Base-by-base conservation (phyloP, 1,140 invertebrate genomes). In the Orchesella cincta region DNA sequence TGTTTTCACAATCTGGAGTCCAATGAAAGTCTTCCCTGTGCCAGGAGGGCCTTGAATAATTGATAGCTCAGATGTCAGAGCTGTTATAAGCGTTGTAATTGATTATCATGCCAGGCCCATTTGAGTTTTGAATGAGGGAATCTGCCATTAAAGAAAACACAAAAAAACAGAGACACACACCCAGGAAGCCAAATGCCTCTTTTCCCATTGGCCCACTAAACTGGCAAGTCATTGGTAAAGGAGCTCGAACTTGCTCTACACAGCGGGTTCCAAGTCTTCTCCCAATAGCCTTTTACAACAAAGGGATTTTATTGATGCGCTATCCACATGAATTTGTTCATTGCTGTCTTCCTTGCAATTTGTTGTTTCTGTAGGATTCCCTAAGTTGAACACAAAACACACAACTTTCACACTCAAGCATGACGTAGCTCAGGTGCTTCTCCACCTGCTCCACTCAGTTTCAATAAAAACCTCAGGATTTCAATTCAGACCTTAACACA, bases 41-140 rank as follows among this genome's bases (percentile, higher is more conserved):
- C 93, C 93, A 0, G 93, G 93, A 12, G 91, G 90, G 0, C 91
- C 91, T 87, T 95, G 94, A 78, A 95, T 94, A 0, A 95, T 85
- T 1, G 89, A 86, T 80, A 92, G 89, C 82, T 92, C 88, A 64
- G 87, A 86, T 0, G 86, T 88, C n/a, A 92, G 80, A 0, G 90
- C 89, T 31, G 88, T 84, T 78, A 85, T 84, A 78, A 88, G 89
- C 0, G 91, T 91, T 82, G 82, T 52, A 85, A 85, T 83, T 93
- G 91, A 67, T 87, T 87, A 46, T 86, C 81, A 83, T 91, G n/a
- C 88, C 16, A 91, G 85, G 20, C 83, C 80, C 1, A 89, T 46
- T 23, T 86, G 67, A n/a, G 85, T 79, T 46, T 79, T 74, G 8
- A 57, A 18, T 14, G 78, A 73, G 0, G 88, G 88, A 87, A 23